Percentiles rank a stretch among this genome's conserved stretches.
phyloP scores from a whole-genome alignment of 2,888 invertebrate genomes.

The Dynastes maya region DNA sequence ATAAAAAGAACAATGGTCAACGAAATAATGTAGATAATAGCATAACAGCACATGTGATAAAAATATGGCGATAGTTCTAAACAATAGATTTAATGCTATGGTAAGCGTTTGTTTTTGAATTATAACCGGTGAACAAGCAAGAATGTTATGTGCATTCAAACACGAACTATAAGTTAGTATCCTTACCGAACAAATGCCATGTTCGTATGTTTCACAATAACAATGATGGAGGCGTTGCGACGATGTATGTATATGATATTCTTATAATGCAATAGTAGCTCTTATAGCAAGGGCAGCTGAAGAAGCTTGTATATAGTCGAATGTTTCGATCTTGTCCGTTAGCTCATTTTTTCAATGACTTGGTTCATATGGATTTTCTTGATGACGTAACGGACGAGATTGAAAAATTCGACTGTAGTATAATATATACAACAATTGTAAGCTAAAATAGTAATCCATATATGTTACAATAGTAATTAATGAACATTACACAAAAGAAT shows the following conservation, averaged over 20 bases:
- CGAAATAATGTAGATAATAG: conserved; percentile 14
- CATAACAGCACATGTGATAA: conserved; percentile 19
- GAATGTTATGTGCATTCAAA: conserved; percentile 19
- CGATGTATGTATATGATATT: not conserved
- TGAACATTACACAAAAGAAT: too few relatives aligned
- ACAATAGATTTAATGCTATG: conserved; percentile 31
- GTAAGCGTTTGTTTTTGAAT: conserved; percentile 31
- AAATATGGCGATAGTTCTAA: conserved; percentile 37
- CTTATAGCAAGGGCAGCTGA: not conserved
- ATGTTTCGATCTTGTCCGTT: too few relatives aligned
- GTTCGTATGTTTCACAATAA: conserved; percentile 41
- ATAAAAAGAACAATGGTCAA: conserved; percentile 12
- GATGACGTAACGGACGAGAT: too few relatives aligned
- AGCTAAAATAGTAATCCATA: too few relatives aligned
- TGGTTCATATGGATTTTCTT: too few relatives aligned
- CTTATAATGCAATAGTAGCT: not conserved
- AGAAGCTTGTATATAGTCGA: too few relatives aligned
- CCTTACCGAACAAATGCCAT: conserved; percentile 22
- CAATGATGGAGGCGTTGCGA: conserved; percentile 19
- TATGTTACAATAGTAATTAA: too few relatives aligned
- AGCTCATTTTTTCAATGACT: too few relatives aligned
- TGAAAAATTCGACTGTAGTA: too few relatives aligned
- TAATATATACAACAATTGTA: too few relatives aligned
- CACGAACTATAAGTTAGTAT: conserved; percentile 2
- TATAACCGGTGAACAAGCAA: conserved; percentile 35